phyloP scores from a whole-genome alignment of 2,888 invertebrate genomes.

The Plebejus anna region DNA sequence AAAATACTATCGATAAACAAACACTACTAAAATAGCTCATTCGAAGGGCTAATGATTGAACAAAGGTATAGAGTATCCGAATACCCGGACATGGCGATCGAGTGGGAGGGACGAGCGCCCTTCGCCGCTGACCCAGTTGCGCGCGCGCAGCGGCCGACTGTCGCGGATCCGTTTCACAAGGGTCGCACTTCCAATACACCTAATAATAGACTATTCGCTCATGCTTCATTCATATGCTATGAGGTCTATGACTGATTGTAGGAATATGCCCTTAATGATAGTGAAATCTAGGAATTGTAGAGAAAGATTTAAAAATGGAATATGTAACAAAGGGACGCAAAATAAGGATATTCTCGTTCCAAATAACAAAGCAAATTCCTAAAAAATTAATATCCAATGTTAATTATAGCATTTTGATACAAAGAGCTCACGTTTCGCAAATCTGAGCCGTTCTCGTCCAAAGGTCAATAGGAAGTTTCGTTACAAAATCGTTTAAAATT shows the following conservation, averaged over 20 bases:
- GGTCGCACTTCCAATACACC: slow-evolving; percentile 33
- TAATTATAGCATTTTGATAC: not conserved
- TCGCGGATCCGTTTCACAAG: slow-evolving; percentile 41
- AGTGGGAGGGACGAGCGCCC: slow-evolving; percentile 44
- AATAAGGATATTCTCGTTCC: not conserved
- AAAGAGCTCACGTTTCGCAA: not conserved
- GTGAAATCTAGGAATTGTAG: not conserved
- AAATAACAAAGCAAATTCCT: not conserved
- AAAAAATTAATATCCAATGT: not conserved
- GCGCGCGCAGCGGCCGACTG: slow-evolving; percentile 38
- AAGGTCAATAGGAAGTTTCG: slow-evolving; percentile 30
- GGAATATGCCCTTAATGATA: not conserved
- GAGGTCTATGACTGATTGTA: not conserved
- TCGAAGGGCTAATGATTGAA: slow-evolving; percentile 12
- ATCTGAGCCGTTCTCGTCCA: not conserved
- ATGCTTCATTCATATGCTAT: not conserved
- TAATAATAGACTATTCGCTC: slow-evolving; percentile 25
- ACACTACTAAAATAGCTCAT: slow-evolving; percentile 45
- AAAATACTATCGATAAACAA: not conserved
- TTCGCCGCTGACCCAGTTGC: slow-evolving; percentile 47
- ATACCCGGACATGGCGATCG: slow-evolving; percentile 41
- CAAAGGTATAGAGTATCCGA: slow-evolving; percentile 3
- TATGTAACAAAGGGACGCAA: not conserved
- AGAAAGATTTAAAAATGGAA: not conserved
- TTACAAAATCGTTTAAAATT: slow-evolving; percentile 8